Base-by-base conservation (phyloP, 2,797 vertebrate genomes). In the Cichlasoma orientale region DNA sequence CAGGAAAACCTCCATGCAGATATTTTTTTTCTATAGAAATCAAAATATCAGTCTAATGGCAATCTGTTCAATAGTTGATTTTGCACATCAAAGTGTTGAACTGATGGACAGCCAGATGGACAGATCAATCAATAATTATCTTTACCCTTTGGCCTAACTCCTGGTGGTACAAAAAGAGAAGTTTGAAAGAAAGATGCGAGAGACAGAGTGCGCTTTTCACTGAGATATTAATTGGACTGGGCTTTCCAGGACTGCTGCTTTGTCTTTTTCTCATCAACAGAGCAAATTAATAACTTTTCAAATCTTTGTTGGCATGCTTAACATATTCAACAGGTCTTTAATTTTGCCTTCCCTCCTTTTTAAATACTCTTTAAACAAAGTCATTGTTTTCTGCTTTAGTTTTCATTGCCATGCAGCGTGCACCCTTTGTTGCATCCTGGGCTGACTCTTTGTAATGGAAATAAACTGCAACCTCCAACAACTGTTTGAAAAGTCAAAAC, bases 251-350 rank as follows among this genome's bases (percentile, higher is more conserved):
- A 84, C 86, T 77, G 66, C 63, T 72, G 69, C 83, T 88, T 92
- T 90, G 89, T 91, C 77, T 88, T 90, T 86, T 89, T 88, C 81
- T 88, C 85, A 90, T 92, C 91, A 92, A 91, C 68, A 29, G 55
- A 85, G 81, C 72, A 93, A 93, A 90, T 89, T 86, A 87, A 80
- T 74, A 92, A 92, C 86, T 90, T 89, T 89, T 84, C 77, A 82
- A 82, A 89, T 91, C 79, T 89, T 75, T 88, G 86, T 90, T 88
- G 78, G 70, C 68, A 80, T 87, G 66, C 84, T 85, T 78, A 89
- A 81, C 88, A 86, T 90, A 90, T 89, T 91, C 82, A 91, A 61
- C 36, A 33, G 77, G 57, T 38, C 79, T 86, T 82, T 90, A 56
- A 83, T 50, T 82, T 78, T 55, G 44, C 72, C 78, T 54, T 33